A percentile compares a stretch with the other conserved stretches of the same genome.
Conservation (phyloP, 2,888 invertebrate genomes). For the Epinotia bilunana region DNA sequence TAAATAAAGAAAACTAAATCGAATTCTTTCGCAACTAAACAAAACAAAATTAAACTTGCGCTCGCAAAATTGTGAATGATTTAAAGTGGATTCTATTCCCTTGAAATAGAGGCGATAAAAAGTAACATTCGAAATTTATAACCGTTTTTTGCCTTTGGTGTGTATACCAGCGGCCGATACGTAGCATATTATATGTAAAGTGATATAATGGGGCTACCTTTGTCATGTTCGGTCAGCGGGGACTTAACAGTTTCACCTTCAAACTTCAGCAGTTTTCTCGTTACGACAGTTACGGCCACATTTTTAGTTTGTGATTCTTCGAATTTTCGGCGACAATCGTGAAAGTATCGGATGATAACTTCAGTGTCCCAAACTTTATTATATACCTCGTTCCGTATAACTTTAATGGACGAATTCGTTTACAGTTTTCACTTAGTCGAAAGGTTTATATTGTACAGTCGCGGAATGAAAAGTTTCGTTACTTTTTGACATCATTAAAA, state of each 20-base stretch:
- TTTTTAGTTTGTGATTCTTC: not conserved
- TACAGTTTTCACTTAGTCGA: no score
- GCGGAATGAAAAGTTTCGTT: no score
- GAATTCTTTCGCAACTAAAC: constrained; percentile 24
- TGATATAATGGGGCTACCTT: constrained; percentile 4
- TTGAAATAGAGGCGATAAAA: not conserved
- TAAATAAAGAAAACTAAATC: constrained; percentile 9
- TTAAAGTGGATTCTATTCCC: constrained; percentile 8
- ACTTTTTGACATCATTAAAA: no score
- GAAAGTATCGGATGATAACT: not conserved
- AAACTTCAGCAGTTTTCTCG: constrained; percentile 8
- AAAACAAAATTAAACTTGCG: not conserved
- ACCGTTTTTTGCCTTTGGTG: not conserved
- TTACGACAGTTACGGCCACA: not conserved
- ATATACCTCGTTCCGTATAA: no score
- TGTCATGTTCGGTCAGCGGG: constrained; percentile 19
- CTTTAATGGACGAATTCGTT: no score
- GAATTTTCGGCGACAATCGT: not conserved
- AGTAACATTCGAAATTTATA: not conserved
- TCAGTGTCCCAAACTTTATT: no score
- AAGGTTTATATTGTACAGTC: no score
- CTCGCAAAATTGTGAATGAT: not conserved
- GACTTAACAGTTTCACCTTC: no score
- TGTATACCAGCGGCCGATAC: constrained; percentile 10
- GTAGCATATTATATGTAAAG: constrained; percentile 6